Evolutionary conservation across 2,113 vertebrate species (phyloP).

Genomic region (Falcunculus frontatus): DNA sequence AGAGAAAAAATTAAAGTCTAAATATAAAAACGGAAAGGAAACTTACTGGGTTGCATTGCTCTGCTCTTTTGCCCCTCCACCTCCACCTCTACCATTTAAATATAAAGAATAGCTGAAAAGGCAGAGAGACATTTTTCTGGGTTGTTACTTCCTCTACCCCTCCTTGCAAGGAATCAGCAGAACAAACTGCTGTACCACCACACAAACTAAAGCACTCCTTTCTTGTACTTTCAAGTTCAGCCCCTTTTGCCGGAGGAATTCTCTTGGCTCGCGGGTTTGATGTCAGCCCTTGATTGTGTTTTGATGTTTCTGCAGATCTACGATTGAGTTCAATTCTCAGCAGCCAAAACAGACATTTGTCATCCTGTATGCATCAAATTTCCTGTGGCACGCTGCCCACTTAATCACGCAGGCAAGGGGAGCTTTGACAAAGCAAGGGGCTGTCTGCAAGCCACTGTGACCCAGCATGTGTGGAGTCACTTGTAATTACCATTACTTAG

Average conservation of each 20-base stretch:
- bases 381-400: constrained; percentile 70
- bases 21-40: background rate
- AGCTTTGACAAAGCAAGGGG: constrained; percentile 55
- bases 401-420: constrained; percentile 71
- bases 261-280: constrained; percentile 78
- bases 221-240: constrained; percentile 30
- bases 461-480: constrained; percentile 81
- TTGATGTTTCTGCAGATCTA: constrained; percentile 88
- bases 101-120: background rate
- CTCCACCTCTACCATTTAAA: background rate
- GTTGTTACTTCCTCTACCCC: background rate
- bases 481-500: constrained; percentile 88
- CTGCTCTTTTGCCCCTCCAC: background rate
- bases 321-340: constrained; percentile 83
- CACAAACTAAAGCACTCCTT: background rate
- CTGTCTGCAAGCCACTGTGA: constrained; percentile 59
- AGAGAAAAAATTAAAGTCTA: background rate
- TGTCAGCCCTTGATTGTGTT: constrained; percentile 91
- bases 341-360: constrained; percentile 92
- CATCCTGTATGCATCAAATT: constrained; percentile 77
- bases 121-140: background rate
- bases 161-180: background rate
- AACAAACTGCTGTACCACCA: background rate
- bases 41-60: background rate
- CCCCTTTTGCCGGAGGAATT: constrained; percentile 54